Evolutionary conservation across 2,797 vertebrate species (phyloP).

Genomic region (Fratercula arctica): DNA sequence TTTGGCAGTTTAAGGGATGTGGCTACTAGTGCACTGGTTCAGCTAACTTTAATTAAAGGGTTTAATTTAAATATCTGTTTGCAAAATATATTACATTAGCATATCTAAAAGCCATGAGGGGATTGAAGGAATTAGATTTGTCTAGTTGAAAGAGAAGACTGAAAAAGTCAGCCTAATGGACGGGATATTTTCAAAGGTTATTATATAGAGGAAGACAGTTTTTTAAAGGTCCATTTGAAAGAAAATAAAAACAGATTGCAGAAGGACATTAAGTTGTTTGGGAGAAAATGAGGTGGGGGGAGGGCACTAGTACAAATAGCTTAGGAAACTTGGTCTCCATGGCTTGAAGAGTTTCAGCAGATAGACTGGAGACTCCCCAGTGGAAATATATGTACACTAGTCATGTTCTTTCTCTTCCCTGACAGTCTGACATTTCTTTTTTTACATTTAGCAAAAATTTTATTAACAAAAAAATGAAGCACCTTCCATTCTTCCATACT

Average conservation of each 20-base stretch:
- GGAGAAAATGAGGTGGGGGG: background rate
- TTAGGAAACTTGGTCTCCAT: background rate
- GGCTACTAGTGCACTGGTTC: background rate
- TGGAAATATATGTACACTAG: background rate
- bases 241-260: background rate
- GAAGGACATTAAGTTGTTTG: background rate
- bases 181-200: background rate
- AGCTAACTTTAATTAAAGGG: constrained; percentile 5
- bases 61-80: constrained; percentile 31
- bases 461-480: background rate
- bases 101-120: background rate
- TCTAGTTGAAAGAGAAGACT: constrained; percentile 4
- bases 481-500: background rate
- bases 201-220: background rate
- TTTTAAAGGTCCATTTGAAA: background rate
- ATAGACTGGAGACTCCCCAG: background rate
- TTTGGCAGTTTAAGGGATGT: background rate
- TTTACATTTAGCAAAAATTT: background rate
- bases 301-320: background rate
- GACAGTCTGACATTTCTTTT: background rate
- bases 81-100: constrained; percentile 9
- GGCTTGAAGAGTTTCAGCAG: background rate
- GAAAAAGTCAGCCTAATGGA: background rate
- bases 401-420: background rate
- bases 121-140: constrained; percentile 1